Evolutionary conservation across 2,113 vertebrate genomes (phyloP).

Genomic region (Sylvietta virens): DNA sequence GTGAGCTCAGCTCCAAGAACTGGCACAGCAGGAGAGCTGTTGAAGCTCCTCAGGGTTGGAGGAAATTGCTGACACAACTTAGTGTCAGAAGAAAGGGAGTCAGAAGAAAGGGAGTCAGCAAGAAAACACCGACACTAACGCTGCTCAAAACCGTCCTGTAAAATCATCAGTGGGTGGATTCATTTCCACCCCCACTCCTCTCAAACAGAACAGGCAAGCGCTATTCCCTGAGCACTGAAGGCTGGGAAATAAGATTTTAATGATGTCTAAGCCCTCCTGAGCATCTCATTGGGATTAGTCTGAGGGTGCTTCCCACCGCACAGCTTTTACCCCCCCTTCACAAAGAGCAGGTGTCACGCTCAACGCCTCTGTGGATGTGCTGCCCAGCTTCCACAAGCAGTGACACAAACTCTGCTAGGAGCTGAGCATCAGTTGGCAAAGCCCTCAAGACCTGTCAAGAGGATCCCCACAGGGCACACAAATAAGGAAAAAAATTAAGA

Average conservation of each 20-base stretch:
- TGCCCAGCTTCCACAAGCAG: neutral
- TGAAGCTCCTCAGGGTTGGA: neutral
- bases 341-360: accelerated
- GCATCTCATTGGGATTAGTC: neutral
- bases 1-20: neutral
- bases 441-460: neutral
- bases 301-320: neutral
- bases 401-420: neutral
- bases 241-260: neutral
- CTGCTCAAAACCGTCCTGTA: neutral
- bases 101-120: neutral
- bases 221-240: neutral
- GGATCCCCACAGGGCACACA: neutral
- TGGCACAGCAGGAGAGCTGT: neutral
- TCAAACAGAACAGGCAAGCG: neutral
- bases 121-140: neutral
- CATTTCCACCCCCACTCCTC: neutral
- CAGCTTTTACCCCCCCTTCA: neutral
- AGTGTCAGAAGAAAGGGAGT: neutral
- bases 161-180: neutral
- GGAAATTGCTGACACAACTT: neutral
- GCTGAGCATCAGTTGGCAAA: accelerated
- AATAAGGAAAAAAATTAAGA: neutral
- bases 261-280: neutral
- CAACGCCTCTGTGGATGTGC: neutral